These are phyloP conservation scores for Trichoplax adhaerens DNA, from an alignment of 37 sponge, comb jelly and placozoan species.

Conservation along the genomic window DNA sequence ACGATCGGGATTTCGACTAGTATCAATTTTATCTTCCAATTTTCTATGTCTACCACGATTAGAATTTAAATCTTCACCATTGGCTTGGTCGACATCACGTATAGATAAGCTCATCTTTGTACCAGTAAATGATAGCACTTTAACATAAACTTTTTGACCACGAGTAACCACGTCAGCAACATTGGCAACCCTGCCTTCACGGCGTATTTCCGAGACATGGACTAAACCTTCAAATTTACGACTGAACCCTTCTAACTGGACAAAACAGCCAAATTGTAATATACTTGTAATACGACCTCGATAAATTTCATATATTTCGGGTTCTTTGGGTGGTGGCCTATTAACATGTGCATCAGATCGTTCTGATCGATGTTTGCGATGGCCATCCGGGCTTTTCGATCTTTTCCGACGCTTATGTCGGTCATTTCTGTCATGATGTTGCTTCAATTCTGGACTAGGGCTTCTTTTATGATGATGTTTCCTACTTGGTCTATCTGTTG, in stretches of 20 bases:
- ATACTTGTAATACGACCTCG: constrained; percentile 78
- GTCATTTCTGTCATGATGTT: too few species aligned
- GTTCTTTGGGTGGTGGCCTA: too few species aligned
- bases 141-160: constrained; percentile 80
- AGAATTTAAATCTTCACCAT: constrained; percentile 71
- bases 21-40: constrained; percentile 8
- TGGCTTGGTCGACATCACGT: constrained; percentile 77
- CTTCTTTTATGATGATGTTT: too few species aligned
- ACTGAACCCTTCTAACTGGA: constrained; percentile 72
- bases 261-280: constrained; percentile 97
- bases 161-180: constrained; percentile 68
- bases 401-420: too few species aligned
- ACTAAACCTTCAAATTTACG: constrained; percentile 81
- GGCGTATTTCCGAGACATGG: constrained; percentile 68
- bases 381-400: too few species aligned
- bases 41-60: constrained; percentile 27
- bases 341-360: too few species aligned
- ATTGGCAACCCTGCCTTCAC: constrained; percentile 58
- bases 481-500: too few species aligned
- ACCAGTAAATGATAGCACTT: constrained; percentile 74
- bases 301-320: constrained; percentile 29
- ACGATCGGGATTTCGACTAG: constrained; percentile 69
- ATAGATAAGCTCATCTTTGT: constrained; percentile 76
- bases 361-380: too few species aligned
- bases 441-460: too few species aligned